These are phyloP conservation scores for Coelopa frigida DNA, from an alignment of 1,140 invertebrate genomes.

Conservation along the genomic window DNA sequence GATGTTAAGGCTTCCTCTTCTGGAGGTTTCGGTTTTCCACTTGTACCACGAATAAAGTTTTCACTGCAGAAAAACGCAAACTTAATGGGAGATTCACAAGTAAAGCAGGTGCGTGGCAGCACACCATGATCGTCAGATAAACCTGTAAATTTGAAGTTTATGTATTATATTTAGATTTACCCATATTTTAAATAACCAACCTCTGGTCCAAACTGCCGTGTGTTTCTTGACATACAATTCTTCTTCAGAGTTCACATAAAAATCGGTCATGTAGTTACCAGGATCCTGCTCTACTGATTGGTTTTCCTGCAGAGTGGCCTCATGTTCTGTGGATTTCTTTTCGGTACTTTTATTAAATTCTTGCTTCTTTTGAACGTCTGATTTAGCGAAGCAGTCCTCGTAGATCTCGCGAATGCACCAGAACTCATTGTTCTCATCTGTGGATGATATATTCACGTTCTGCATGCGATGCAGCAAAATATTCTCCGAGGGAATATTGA, in stretches of 20 bases:
- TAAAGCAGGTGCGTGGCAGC: slow-evolving; percentile 62
- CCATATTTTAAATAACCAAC: slow-evolving; percentile 35
- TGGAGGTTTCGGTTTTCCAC: slow-evolving; percentile 20
- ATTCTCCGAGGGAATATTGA: slow-evolving; percentile 47
- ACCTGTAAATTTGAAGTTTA: slow-evolving; percentile 15
- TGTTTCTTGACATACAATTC: slow-evolving; percentile 82
- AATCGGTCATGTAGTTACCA: slow-evolving; percentile 29
- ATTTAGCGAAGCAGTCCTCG: slow-evolving; percentile 25
- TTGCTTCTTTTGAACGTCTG: slow-evolving; percentile 14
- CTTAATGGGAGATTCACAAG: slow-evolving; percentile 69
- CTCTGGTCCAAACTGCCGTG: slow-evolving; percentile 73
- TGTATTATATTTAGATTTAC: too few relatives aligned
- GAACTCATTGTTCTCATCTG: slow-evolving; percentile 55
- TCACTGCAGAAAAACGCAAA: slow-evolving; percentile 68
- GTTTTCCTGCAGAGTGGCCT: not conserved
- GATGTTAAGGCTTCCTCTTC: slow-evolving; percentile 26
- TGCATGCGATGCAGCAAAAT: slow-evolving; percentile 62
- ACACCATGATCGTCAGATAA: slow-evolving; percentile 30
- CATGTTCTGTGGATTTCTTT: slow-evolving; percentile 12
- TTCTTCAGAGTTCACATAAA: slow-evolving; percentile 58
- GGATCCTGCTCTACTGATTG: not conserved
- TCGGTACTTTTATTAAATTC: not conserved
- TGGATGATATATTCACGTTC: slow-evolving; percentile 61
- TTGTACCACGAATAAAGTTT: not conserved
- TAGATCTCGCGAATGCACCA: slow-evolving; percentile 58